A percentile compares a stretch with the other conserved stretches of the same genome.
phyloP scores from a whole-genome alignment of 2,797 vertebrate species.

The Mus minutoides region DNA sequence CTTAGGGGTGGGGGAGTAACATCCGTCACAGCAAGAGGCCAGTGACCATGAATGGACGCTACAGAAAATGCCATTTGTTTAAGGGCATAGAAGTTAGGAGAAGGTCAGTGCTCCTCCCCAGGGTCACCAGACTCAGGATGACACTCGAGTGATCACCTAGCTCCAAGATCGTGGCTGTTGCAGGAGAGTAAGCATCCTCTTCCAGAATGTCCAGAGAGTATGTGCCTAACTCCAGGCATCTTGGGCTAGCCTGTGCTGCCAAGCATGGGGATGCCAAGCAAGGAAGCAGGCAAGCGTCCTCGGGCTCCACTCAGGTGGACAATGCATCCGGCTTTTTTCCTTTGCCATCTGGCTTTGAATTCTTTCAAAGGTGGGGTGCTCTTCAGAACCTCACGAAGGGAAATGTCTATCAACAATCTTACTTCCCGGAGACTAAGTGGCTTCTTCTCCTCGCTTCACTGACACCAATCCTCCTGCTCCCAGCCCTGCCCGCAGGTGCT shows the following conservation, averaged over 20 bases:
- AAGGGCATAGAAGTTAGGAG: too few relatives aligned
- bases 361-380: background rate
- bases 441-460: background rate
- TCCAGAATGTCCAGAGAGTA: background rate
- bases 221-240: fast-evolving
- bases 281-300: background rate
- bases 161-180: background rate
- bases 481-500: background rate
- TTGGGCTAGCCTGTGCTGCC: background rate
- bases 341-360: background rate
- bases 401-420: slow-evolving; percentile 31
- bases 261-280: background rate
- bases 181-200: background rate
- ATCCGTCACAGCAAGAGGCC: background rate
- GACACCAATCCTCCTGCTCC: too few relatives aligned
- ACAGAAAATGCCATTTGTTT: background rate
- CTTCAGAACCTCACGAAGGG: background rate
- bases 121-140: background rate
- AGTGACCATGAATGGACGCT: fast-evolving
- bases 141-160: background rate
- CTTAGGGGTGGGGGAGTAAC: too few relatives aligned
- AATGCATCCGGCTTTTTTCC: background rate
- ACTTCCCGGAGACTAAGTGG: background rate
- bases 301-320: background rate
- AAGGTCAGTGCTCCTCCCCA: too few relatives aligned